Evolutionary conservation across 2,113 vertebrate genomes (phyloP), one percentile per base, ranked within the genome.

Genomic region (Aphyosemion australe): DNA sequence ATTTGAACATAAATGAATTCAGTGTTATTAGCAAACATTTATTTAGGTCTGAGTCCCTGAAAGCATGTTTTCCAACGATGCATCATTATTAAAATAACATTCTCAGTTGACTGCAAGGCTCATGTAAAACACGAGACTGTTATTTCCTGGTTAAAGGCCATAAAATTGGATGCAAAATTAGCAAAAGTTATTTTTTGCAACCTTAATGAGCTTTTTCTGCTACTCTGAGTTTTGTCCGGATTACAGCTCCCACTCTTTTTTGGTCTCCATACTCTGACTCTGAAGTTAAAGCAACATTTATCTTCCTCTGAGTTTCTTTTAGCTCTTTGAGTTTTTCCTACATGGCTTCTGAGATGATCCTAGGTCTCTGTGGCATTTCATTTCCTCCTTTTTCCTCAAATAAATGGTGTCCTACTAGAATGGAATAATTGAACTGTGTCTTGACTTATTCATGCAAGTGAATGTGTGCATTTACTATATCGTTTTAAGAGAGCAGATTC

Each of bases 401-500:
- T 80, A 76, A 87, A 86, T 79, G 72, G 74, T 86, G 65, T 82
- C 87, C 80, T 69, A 54, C 78, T 76, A 69, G 53, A 73, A 78
- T 64, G 71, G 61, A 84, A 82, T 83, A 87, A 87, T 75, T 79
- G 64, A 89, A 72, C 43, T 56, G 64, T n/a, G 20, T 37, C 65
- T 58, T 85, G 75, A 85, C 81, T 89, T 89, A 90, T 88, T 89
- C 66, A 87, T 88, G 78, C 66, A 53, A 65, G 72, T 32, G 64
- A 78, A 82, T 80, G 61, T 72, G 72, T 80, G 69, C 72, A 60
- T 72, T 81, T 65, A 69, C 68, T 68, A 58, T 72, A 50, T 71
- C 58, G 71, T 73, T 34, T 21, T 32, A 53, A 32, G 39, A 70
- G 67, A 10, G 65, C 55, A 62, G 39, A 62, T 76, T 67, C 20